These are phyloP conservation scores for Lepidurus arcticus DNA, from an alignment of 1,140 invertebrate genomes.

Conservation along the genomic window DNA sequence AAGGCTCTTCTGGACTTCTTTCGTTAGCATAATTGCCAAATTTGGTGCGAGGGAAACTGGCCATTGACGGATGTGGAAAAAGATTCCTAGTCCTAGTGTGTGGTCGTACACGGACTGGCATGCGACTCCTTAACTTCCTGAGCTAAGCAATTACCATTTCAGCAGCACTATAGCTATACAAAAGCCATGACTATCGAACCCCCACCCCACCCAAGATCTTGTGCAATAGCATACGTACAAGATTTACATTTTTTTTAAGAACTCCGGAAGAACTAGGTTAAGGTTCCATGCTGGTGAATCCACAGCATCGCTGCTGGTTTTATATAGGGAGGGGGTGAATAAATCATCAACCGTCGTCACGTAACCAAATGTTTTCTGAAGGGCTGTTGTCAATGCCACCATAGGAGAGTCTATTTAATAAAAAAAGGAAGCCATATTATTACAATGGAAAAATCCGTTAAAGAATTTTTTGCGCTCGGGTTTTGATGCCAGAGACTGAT, in stretches of 20 bases:
- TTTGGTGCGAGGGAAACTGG: conserved; percentile 5
- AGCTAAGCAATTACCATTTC: neutral
- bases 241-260: too few species aligned
- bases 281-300: neutral
- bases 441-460: neutral
- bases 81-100: neutral
- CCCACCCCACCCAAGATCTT: neutral
- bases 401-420: neutral
- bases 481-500: neutral
- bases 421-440: neutral
- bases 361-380: conserved; percentile 1
- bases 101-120: neutral
- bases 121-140: neutral
- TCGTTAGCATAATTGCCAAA: conserved; percentile 12
- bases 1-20: neutral
- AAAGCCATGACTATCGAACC: neutral
- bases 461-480: neutral
- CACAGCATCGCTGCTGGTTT: neutral
- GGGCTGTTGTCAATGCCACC: neutral
- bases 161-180: neutral
- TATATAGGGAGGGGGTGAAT: neutral
- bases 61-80: neutral
- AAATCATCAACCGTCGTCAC: neutral
- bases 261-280: conserved; percentile 10
- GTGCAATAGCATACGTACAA: too few species aligned